Conservation (phyloP, 1,140 invertebrate species). For the Zaprionus ghesquierei region DNA sequence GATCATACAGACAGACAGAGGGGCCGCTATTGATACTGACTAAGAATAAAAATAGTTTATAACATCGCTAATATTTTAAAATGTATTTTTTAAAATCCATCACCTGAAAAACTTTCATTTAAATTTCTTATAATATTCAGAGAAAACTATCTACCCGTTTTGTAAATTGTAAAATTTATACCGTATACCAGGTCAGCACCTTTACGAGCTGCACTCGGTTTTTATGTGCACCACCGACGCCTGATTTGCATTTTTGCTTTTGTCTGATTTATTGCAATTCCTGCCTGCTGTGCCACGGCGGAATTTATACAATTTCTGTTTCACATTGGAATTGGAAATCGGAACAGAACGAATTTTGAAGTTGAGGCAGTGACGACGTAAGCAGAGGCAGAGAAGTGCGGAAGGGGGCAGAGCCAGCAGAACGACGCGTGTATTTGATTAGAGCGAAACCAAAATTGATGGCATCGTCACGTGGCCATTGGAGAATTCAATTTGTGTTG, state of each 20-base stretch:
- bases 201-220: slow-evolving; percentile 32
- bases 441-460: slow-evolving; percentile 28
- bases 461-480: slow-evolving; percentile 28
- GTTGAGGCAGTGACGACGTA: background rate
- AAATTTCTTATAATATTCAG: background rate
- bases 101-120: too few species aligned
- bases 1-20: too few species aligned
- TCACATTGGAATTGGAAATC: slow-evolving; percentile 32
- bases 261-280: slow-evolving; percentile 68
- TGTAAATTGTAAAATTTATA: background rate
- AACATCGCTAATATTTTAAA: too few species aligned
- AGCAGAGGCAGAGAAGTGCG: background rate
- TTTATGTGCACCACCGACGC: slow-evolving; percentile 20
- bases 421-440: slow-evolving; percentile 34
- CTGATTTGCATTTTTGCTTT: slow-evolving; percentile 63
- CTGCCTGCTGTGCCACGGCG: slow-evolving; percentile 13
- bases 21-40: too few species aligned
- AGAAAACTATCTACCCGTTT: background rate
- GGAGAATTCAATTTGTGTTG: slow-evolving; percentile 33
- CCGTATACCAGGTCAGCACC: slow-evolving; percentile 5
- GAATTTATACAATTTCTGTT: slow-evolving; percentile 51
- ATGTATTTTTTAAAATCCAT: too few species aligned
- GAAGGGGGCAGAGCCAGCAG: background rate
- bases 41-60: too few species aligned
- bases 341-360: slow-evolving; percentile 8